Conservation (phyloP, 2,797 vertebrate species). For the Eleutherodactylus coqui region DNA sequence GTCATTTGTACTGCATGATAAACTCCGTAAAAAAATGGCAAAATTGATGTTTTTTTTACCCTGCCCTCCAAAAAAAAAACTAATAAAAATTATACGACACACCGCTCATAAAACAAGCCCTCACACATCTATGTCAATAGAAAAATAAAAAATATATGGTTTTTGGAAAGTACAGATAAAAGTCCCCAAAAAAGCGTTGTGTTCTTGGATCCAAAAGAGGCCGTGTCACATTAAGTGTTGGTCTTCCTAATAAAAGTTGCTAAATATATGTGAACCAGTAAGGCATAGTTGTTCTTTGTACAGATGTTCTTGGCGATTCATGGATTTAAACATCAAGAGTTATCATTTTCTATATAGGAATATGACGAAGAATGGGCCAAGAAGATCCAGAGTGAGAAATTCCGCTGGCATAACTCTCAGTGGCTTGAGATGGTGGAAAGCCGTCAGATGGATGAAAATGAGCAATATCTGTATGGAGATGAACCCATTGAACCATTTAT, state of each 20-base stretch:
- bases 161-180: too few species aligned
- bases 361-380: conserved; percentile 90
- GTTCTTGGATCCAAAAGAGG: too few species aligned
- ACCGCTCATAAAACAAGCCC: too few species aligned
- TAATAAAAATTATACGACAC: too few species aligned
- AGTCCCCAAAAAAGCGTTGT: too few species aligned
- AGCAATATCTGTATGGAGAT: conserved; percentile 83
- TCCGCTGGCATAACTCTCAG: conserved; percentile 92
- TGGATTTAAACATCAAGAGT: background rate
- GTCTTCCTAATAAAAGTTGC: background rate
- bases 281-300: background rate
- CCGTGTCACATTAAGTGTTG: too few species aligned
- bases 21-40: too few species aligned
- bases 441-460: conserved; percentile 84
- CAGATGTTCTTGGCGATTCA: background rate
- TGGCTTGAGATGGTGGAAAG: conserved; percentile 96
- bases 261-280: background rate
- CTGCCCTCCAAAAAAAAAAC: too few species aligned
- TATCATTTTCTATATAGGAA: conserved; percentile 75
- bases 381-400: conserved; percentile 91
- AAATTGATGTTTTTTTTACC: too few species aligned
- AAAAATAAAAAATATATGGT: too few species aligned
- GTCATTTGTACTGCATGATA: too few species aligned
- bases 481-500: conserved; percentile 84
- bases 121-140: too few species aligned